Conservation (phyloP, 2,797 vertebrate genomes). For the Pseudochromis fuscus region DNA sequence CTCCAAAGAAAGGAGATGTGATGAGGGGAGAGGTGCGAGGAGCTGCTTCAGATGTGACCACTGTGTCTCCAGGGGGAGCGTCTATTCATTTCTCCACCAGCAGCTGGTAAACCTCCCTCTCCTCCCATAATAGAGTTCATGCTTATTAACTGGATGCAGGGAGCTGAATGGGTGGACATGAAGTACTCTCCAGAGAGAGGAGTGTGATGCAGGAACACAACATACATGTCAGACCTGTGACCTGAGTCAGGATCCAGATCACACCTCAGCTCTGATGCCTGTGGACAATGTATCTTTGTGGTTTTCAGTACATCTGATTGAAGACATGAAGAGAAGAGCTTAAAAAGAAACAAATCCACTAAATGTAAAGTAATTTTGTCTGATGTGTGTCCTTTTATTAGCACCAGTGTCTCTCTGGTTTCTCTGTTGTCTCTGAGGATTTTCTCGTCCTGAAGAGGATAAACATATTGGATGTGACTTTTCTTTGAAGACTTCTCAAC, state of each 20-base stretch:
- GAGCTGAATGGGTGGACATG: constrained; percentile 30
- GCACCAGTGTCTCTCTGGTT: neutral
- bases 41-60: constrained; percentile 55
- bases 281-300: no score
- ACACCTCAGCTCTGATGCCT: no score
- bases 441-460: no score
- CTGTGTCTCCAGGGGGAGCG: constrained; percentile 49
- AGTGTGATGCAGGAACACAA: constrained; percentile 1
- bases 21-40: constrained; percentile 38
- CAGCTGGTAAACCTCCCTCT: constrained; percentile 54
- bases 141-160: constrained; percentile 42
- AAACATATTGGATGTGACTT: neutral
- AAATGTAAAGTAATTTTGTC: no score
- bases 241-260: no score
- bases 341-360: no score
- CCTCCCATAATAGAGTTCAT: constrained; percentile 50
- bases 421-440: neutral
- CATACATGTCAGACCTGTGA: neutral
- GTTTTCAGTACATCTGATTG: no score
- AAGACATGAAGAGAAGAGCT: no score
- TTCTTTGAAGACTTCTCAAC: neutral
- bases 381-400: no score
- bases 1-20: constrained; percentile 61
- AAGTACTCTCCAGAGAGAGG: constrained; percentile 3
- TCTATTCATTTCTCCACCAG: constrained; percentile 34